Evolutionary conservation across 2,888 invertebrate species (phyloP).

Genomic region (Spilosoma lubricipeda): DNA sequence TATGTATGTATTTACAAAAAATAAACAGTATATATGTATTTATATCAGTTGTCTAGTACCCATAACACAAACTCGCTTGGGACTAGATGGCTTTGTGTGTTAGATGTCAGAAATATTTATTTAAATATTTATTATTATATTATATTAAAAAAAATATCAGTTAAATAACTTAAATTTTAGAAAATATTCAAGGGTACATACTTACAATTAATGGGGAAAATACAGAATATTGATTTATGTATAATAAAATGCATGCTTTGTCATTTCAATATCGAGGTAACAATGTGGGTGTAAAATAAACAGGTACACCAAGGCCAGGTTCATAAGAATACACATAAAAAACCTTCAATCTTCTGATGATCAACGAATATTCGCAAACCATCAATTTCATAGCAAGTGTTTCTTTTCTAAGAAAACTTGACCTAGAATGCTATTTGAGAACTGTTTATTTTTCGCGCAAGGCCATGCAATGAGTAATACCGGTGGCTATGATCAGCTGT

Average conservation of each 20-base stretch:
- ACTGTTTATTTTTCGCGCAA: slow-evolving; percentile 33
- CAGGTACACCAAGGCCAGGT: neutral
- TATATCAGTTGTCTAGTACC: too few species aligned
- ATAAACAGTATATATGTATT: too few species aligned
- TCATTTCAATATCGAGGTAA: neutral
- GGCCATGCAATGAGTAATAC: slow-evolving; percentile 36
- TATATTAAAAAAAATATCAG: too few species aligned
- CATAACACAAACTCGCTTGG: too few species aligned
- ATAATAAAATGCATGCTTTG: neutral
- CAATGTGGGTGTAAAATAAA: neutral
- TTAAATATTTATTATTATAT: too few species aligned
- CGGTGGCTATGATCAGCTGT: slow-evolving; percentile 34
- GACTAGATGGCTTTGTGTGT: too few species aligned
- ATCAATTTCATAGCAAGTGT: slow-evolving; percentile 15
- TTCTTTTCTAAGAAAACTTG: slow-evolving; percentile 36
- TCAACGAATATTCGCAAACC: slow-evolving; percentile 1
- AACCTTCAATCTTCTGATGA: neutral
- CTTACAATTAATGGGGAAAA: neutral
- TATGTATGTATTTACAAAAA: too few species aligned
- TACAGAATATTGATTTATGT: neutral
- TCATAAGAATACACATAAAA: neutral
- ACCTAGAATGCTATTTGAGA: slow-evolving; percentile 47
- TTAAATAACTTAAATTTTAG: too few species aligned
- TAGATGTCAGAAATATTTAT: too few species aligned
- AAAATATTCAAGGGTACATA: too few species aligned